Evolutionary conservation across 1,140 invertebrate species (phyloP), one percentile per base, ranked within the genome.

Genomic region (Drosophila truncata): DNA sequence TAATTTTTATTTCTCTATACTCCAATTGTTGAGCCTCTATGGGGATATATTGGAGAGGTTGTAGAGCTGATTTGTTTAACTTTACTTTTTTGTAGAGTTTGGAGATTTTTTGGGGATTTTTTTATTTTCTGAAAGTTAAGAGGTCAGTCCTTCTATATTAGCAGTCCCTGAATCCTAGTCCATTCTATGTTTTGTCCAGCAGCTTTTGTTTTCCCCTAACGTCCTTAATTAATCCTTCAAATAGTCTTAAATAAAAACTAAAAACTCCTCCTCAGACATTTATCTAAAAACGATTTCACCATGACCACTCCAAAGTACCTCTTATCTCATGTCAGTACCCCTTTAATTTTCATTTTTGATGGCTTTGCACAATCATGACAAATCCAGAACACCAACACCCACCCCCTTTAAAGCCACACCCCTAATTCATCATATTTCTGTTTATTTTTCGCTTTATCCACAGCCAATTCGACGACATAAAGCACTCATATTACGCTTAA

Each of bases 401-500:
- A 16, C 23, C 31, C 29, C 49, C 23, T 6, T 11, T 16, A 14
- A 25, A 6, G n/a, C 4, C 25, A 20, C 50, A 23, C 31, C 50
- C 31, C 50, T 54, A 23, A 35, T 29, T 42, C 25, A 11, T 25
- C 50, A 31, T 46, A n/a, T 63, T 41, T 47, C 47, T 66, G 42
- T 31, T 44, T 61, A 50, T 39, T 69, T 61, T 67, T 42, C 31
- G 39, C 44, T 70, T 23, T 60, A 25, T 63, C 25, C 25, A 16
- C 67, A 71, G 65, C 55, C 52, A 73, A 74, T 81, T 69, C 70
- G 47, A 66, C 50, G 64, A 52, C 55, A 31, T 47, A 54, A 44
- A 66, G 44, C 54, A 57, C 85, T 91, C 85, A 79, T 59, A 88
- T 84, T 91, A 82, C 82, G 78, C 80, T 80, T 80, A 78, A 88